These are phyloP conservation scores for Dendroctonus valens DNA, from an alignment of 1,140 invertebrate species.

Conservation along the genomic window DNA sequence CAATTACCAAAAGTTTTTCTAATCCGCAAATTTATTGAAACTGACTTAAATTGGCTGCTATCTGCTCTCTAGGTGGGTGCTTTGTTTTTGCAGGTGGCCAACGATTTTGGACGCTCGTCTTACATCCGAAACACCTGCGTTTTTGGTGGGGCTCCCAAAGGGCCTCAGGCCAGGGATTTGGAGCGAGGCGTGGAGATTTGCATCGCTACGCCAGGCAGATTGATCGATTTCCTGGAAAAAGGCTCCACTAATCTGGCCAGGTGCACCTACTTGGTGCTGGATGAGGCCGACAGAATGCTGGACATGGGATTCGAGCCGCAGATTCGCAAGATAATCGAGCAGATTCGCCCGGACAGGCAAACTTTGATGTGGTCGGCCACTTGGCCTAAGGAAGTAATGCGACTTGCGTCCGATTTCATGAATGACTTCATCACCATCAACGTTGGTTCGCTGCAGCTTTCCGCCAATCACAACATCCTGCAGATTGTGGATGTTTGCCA, in stretches of 20 bases:
- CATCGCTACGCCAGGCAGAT: constrained; percentile 91
- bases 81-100: constrained; percentile 74
- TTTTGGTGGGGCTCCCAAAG: constrained; percentile 94
- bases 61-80: neutral
- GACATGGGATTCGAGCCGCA: constrained; percentile 99
- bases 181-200: constrained; percentile 89
- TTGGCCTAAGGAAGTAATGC: constrained; percentile 92
- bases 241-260: constrained; percentile 82
- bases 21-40: no score
- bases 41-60: no score
- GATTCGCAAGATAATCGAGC: constrained; percentile 94
- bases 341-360: constrained; percentile 92
- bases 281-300: constrained; percentile 58
- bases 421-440: constrained; percentile 60
- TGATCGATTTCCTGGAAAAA: constrained; percentile 91
- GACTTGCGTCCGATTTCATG: constrained; percentile 16
- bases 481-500: constrained; percentile 95
- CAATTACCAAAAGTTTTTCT: no score
- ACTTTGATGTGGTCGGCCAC: constrained; percentile 98
- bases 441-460: constrained; percentile 89
- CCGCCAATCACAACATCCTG: constrained; percentile 96
- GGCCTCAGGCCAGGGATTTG: constrained; percentile 79
- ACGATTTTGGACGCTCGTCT: constrained; percentile 81
- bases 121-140: constrained; percentile 87
- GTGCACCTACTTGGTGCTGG: constrained; percentile 88